Evolutionary conservation across 2,797 vertebrate species (phyloP).

Genomic region (Vireo griseus): DNA sequence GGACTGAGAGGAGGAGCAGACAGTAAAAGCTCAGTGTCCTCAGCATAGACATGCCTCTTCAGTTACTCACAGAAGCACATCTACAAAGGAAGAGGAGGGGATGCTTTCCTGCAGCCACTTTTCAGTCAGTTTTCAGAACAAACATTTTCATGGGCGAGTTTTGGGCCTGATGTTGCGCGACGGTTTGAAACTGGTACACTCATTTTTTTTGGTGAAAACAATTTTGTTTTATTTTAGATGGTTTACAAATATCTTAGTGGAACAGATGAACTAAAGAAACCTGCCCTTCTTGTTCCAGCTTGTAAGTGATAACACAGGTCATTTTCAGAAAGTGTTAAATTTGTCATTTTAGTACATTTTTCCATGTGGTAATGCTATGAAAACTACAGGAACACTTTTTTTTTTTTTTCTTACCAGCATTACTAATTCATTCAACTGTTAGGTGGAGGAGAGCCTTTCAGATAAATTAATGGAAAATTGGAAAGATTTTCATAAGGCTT

Average conservation of each 20-base stretch:
- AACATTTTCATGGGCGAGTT: not conserved
- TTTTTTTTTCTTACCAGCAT: not conserved
- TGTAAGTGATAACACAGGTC: slow-evolving; percentile 15
- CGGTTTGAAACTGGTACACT: not conserved
- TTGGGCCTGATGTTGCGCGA: not conserved
- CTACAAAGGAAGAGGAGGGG: not conserved
- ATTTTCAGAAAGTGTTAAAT: not conserved
- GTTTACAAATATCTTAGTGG: slow-evolving; percentile 5
- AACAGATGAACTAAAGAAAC: slow-evolving; percentile 7
- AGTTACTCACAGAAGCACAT: not conserved
- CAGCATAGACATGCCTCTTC: not conserved
- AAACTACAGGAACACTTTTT: not conserved
- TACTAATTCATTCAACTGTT: not conserved
- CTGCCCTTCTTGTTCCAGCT: not conserved
- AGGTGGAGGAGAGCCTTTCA: slow-evolving; percentile 60
- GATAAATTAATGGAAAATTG: slow-evolving; percentile 51
- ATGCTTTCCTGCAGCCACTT: not conserved
- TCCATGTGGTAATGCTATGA: not conserved
- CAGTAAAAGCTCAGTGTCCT: not conserved
- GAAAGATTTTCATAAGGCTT: slow-evolving; percentile 29
- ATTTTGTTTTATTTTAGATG: slow-evolving; percentile 3
- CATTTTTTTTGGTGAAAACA: not conserved
- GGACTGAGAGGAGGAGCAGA: not conserved
- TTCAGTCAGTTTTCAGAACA: not conserved
- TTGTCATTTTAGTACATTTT: not conserved